Base-by-base conservation (phyloP, 1,140 invertebrate species). In the Amyelois transitella region DNA sequence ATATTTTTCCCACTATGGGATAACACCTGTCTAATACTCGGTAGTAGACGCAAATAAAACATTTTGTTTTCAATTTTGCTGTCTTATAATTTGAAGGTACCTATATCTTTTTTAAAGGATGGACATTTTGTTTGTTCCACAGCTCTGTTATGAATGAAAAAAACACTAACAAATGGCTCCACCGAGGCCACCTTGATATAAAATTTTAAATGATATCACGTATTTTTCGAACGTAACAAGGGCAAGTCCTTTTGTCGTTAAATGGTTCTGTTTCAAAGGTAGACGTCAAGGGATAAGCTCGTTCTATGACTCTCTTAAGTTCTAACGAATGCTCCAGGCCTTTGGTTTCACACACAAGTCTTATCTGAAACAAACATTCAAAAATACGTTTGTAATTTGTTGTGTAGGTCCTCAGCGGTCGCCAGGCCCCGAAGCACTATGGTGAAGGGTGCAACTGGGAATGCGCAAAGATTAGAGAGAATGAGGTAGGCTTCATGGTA, bases 221-320 rank as follows among this genome's bases (percentile, higher is more conserved):
- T 43, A 51, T 24, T 62, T 73, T 73, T 38, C 60, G 64, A 19
- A 70, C 61, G 53, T 77, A 77, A 45, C 84, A 87, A 8, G 81
- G 77, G 43, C 84, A 86, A 0, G 65, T 74, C 19, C 57, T 67
- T 48, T 75, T 75, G 47, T 79, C 70, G 57, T 79, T 78, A 22
- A 83, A 83, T 1, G 81, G 80, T 64, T 81, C 81, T 0, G 75
- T 81, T 53, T 85, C 83, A 60, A 86, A 86, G 10, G 60, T 12
- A 12, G 69, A 51, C 17, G 64, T 47, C 21, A 58, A 51, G 12
- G 77, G 69, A 51, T 87, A 87, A 5, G 73, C 72, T 32, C 52
- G 43, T 55, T 87, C 84, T 51, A 87, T 66, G 0, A 78, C 66
- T 56, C 79, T 75, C 57, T 87, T 87, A 10, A 87, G 59, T 58